Conservation (phyloP, 1,140 invertebrate genomes). For the Nylanderia fulva region DNA sequence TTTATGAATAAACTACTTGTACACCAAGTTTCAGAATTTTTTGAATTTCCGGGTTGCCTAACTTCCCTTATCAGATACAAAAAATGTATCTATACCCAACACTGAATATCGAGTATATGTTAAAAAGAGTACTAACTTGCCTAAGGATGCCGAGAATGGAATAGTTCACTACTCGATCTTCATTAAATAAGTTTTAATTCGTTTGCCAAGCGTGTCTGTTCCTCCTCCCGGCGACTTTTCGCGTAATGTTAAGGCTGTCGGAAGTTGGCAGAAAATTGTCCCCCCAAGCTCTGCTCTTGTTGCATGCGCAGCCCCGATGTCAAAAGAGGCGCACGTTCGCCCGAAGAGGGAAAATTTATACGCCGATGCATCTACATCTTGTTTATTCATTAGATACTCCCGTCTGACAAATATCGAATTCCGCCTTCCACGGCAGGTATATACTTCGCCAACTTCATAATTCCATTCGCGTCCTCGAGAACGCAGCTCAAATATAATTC, state of each 20-base stretch:
- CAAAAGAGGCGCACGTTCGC: background rate
- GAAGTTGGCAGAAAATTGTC: slow-evolving; percentile 10
- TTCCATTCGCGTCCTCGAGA: slow-evolving; percentile 5
- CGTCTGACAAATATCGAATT: slow-evolving; percentile 38
- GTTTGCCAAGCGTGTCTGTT: background rate
- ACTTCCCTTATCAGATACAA: too few relatives aligned
- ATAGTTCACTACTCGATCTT: slow-evolving; percentile 28
- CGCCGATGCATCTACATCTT: slow-evolving; percentile 8
- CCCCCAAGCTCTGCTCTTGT: slow-evolving; percentile 20
- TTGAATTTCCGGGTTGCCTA: too few relatives aligned
- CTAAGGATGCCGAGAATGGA: background rate
- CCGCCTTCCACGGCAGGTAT: background rate
- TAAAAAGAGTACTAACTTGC: slow-evolving; percentile 2
- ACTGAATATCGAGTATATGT: background rate
- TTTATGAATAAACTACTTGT: too few relatives aligned
- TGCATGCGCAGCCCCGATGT: background rate
- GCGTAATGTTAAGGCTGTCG: background rate
- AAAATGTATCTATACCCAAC: too few relatives aligned
- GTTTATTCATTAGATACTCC: slow-evolving; percentile 43
- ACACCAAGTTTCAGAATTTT: too few relatives aligned
- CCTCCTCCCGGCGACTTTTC: background rate
- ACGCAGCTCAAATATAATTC: background rate
- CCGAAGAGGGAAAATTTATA: background rate
- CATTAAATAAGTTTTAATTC: slow-evolving; percentile 54
- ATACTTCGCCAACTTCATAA: slow-evolving; percentile 9